phyloP scores from a whole-genome alignment of 2,888 invertebrate species.

The Mythimna loreyi region DNA sequence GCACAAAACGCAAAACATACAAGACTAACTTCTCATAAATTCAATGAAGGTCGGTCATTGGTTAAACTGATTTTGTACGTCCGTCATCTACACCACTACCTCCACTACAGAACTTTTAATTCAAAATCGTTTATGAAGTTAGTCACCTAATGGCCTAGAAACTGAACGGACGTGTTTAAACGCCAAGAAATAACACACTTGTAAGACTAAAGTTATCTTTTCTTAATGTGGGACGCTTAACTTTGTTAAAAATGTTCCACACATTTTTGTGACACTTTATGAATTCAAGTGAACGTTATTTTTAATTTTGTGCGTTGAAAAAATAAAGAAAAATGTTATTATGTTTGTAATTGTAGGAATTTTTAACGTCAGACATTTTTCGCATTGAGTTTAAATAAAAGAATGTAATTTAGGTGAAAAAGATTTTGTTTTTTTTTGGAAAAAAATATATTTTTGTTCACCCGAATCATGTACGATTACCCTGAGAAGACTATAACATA shows the following conservation, averaged over 20 bases:
- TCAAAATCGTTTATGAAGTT: constrained; percentile 57
- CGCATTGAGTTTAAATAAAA: constrained; percentile 45
- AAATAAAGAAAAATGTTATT: too few relatives aligned
- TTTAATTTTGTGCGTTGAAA: constrained; percentile 64
- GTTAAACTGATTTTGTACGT: constrained; percentile 24
- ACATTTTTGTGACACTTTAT: constrained; percentile 68
- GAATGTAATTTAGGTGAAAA: constrained; percentile 49
- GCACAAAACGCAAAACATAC: neutral
- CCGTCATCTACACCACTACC: constrained; percentile 22
- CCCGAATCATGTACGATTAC: too few relatives aligned
- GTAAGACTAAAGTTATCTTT: constrained; percentile 64
- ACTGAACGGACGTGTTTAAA: constrained; percentile 62
- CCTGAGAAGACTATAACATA: neutral
- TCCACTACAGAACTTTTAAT: constrained; percentile 56
- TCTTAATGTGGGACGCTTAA: constrained; percentile 61
- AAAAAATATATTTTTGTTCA: neutral
- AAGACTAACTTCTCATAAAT: constrained; percentile 2
- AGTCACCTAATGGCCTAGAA: constrained; percentile 67
- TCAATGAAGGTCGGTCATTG: constrained; percentile 18
- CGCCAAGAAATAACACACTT: constrained; percentile 66
- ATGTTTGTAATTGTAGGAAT: constrained; percentile 21
- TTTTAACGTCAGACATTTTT: constrained; percentile 39
- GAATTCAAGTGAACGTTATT: constrained; percentile 61
- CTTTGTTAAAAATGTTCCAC: constrained; percentile 66
- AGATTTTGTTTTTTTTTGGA: neutral